Percentiles rank a stretch among this genome's conserved stretches.
phyloP scores from a whole-genome alignment of 2,888 invertebrate genomes.

The Colostygia pectinataria region DNA sequence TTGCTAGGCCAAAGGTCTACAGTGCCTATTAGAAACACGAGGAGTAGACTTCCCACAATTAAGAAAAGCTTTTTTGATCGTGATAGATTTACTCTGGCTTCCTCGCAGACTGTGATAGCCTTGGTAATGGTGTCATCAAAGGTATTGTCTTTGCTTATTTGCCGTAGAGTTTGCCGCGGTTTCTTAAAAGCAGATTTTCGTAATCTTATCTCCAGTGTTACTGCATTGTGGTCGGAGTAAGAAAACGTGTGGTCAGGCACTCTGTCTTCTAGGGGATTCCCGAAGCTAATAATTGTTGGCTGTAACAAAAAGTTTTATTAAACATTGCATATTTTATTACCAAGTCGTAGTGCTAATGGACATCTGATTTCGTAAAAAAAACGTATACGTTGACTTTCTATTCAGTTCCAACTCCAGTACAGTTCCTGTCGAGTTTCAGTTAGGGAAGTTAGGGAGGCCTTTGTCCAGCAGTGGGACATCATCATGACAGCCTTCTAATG shows the following conservation, averaged over 20 bases:
- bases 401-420: too few species aligned
- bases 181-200: slow-evolving; percentile 38
- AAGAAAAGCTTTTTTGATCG: slow-evolving; percentile 81
- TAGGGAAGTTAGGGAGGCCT: too few species aligned
- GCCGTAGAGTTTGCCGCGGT: slow-evolving; percentile 26
- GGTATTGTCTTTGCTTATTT: slow-evolving; percentile 41
- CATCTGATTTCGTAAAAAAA: too few species aligned
- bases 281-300: slow-evolving; percentile 77
- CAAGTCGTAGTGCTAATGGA: too few species aligned
- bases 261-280: slow-evolving; percentile 87
- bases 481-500: too few species aligned
- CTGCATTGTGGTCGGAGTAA: slow-evolving; percentile 96
- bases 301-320: slow-evolving; percentile 44
- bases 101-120: slow-evolving; percentile 83
- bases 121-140: slow-evolving; percentile 76
- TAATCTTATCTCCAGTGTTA: slow-evolving; percentile 81
- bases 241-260: slow-evolving; percentile 89
- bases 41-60: slow-evolving; percentile 71
- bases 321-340: too few species aligned
- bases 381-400: too few species aligned
- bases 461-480: too few species aligned
- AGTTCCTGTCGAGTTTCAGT: too few species aligned
- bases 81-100: slow-evolving; percentile 76
- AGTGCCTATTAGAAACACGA: slow-evolving; percentile 78
- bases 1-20: slow-evolving; percentile 75